Evolutionary conservation across 2,888 invertebrate species (phyloP), one percentile per base, ranked within the genome.

Genomic region (Phania funesta): DNA sequence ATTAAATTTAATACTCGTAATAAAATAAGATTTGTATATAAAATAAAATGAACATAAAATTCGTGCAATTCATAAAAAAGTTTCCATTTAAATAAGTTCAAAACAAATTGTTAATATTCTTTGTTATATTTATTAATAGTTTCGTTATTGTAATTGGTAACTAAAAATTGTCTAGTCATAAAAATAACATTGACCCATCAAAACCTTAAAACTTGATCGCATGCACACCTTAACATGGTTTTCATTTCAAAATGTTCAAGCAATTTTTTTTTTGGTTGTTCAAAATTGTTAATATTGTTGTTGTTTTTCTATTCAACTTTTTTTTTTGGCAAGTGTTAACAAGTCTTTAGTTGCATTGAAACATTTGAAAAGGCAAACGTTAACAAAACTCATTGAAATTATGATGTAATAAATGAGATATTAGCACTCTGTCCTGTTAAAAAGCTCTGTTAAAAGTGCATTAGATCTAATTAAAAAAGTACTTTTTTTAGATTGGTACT

Each of bases 141-240:
- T 50, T 56, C 38, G 56, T 65, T 78, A 54, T 41, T 58, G 50
- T 58, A 78, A 50, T 65, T 79, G 58, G 9, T 65, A 60, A 32
- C 38, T 24, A 35, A 52, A 48, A 73, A 65, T 56, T 60, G 71
- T 79, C 71, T 71, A 52, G 65, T 65, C 65, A 65, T 50, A 44
- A 41, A 38, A 64, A 44, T 52, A 79, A 67, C 78, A 79, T 79
- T 79, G 78, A 79, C 78, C 78, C 78, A 79, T 73, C 70, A 56
- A 64, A 75, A 64, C 75, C 22, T 26, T 52, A 58, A 60, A 60
- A 68, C 76, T 62, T 64, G 54, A 54, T 24, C 58, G 68, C 67
- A 35, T 62, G 58, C 81, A 77, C 78, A 82, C 82, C 82, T 82
- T 82, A 82, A 82, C 78, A 74, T 74, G 82, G 68, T 82, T 82